phyloP scores from a whole-genome alignment of 2,797 vertebrate genomes.

The Enteromius mattozi region DNA sequence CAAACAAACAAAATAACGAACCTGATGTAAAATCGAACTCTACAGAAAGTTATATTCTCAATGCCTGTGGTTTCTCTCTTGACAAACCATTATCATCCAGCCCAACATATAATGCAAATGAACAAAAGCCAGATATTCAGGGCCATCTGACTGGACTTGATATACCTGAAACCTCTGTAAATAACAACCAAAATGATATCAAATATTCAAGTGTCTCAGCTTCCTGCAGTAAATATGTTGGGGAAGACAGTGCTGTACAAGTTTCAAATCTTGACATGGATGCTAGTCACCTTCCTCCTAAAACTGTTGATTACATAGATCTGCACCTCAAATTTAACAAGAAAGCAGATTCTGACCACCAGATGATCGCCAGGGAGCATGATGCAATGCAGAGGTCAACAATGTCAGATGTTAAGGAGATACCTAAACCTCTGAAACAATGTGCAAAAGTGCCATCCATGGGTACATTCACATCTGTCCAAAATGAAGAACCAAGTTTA shows the following conservation, averaged over 20 bases:
- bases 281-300: conserved; percentile 61
- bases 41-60: conserved; percentile 64
- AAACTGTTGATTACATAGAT: conserved; percentile 66
- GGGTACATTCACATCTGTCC: conserved; percentile 60
- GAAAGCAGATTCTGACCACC: conserved; percentile 63
- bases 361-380: conserved; percentile 55
- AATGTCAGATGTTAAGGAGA: conserved; percentile 67
- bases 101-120: conserved; percentile 55
- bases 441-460: conserved; percentile 45
- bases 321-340: conserved; percentile 64
- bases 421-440: conserved; percentile 65
- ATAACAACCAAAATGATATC: conserved; percentile 47
- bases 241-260: conserved; percentile 54
- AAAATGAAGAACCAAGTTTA: conserved; percentile 64
- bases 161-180: conserved; percentile 61
- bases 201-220: conserved; percentile 64
- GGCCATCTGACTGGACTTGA: conserved; percentile 64
- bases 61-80: conserved; percentile 66
- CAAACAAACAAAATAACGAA: conserved; percentile 68
- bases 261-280: conserved; percentile 58
- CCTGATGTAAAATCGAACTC: conserved; percentile 63
- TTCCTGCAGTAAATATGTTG: conserved; percentile 61
- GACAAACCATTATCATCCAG: conserved; percentile 68
- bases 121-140: conserved; percentile 59
- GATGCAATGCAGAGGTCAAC: conserved; percentile 58